phyloP scores from a whole-genome alignment of 2,888 invertebrate genomes.

The Watsonalla cultraria region DNA sequence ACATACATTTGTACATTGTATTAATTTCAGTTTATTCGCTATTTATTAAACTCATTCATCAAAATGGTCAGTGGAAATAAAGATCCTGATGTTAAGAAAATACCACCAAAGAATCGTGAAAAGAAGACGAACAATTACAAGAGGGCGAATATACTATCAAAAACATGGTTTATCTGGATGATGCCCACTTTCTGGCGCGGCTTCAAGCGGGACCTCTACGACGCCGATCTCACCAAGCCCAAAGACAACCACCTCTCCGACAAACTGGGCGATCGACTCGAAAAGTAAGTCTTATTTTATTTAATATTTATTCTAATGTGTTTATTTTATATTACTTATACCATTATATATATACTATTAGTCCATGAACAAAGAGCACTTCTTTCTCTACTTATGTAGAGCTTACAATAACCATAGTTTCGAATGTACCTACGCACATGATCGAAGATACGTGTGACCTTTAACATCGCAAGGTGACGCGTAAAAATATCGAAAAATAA shows the following conservation, averaged over 20 bases:
- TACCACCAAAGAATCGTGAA: constrained; percentile 66
- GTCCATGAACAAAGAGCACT: too few relatives aligned
- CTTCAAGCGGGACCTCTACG: constrained; percentile 80
- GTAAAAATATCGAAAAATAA: constrained; percentile 22
- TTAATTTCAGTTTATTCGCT: constrained; percentile 9
- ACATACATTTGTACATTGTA: constrained; percentile 1
- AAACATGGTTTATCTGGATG: constrained; percentile 75
- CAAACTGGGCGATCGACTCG: constrained; percentile 80
- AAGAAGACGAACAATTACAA: constrained; percentile 69
- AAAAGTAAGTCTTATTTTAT: constrained; percentile 65
- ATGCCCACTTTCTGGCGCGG: constrained; percentile 79
- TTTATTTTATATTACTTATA: background rate
- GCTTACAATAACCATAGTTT: background rate
- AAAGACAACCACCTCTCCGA: constrained; percentile 82
- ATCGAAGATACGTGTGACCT: constrained; percentile 30
- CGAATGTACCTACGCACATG: background rate
- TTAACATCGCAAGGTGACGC: constrained; percentile 35
- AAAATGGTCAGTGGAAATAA: constrained; percentile 75
- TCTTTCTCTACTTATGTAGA: too few relatives aligned
- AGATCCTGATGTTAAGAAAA: constrained; percentile 63
- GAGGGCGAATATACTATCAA: constrained; percentile 62
- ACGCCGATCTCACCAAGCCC: constrained; percentile 84
- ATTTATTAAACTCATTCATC: constrained; percentile 14
- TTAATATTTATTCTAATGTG: constrained; percentile 4
- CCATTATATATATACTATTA: too few relatives aligned